Evolutionary conservation across 2,888 invertebrate species (phyloP).

Genomic region (Agrochola lychnidis): DNA sequence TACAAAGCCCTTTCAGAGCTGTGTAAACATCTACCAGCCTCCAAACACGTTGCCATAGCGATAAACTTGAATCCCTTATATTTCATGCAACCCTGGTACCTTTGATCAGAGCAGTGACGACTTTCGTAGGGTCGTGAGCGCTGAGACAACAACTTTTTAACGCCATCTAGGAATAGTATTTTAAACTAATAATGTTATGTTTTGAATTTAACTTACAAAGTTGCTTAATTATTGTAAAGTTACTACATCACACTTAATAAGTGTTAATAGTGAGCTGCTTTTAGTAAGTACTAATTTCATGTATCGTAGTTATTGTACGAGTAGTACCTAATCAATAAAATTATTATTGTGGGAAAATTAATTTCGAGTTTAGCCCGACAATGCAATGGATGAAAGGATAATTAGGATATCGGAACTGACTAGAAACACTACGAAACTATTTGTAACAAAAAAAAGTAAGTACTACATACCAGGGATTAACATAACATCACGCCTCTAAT

Average conservation of each 20-base stretch:
- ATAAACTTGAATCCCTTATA: not conserved
- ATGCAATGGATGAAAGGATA: not conserved
- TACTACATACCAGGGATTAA: not conserved
- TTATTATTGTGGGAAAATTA: not conserved
- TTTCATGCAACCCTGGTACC: slow-evolving; percentile 2
- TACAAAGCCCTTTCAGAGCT: not conserved
- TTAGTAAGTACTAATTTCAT: not conserved
- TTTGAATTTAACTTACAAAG: not conserved
- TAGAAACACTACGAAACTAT: not conserved
- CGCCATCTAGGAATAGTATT: not conserved
- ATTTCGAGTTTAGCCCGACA: not conserved
- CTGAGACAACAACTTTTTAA: too few species aligned
- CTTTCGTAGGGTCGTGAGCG: not conserved
- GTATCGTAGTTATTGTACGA: not conserved
- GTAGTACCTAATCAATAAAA: not conserved
- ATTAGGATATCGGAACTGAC: not conserved
- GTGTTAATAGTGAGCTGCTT: too few species aligned
- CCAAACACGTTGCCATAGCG: not conserved
- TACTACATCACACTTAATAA: too few species aligned
- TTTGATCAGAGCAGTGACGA: not conserved
- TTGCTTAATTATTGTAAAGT: not conserved
- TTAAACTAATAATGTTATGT: not conserved
- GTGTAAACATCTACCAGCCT: not conserved
- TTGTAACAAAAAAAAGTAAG: not conserved
- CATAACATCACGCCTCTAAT: too few species aligned